These are phyloP conservation scores for Cyanoderma ruficeps DNA, from an alignment of 2,113 vertebrate species.

Conservation along the genomic window DNA sequence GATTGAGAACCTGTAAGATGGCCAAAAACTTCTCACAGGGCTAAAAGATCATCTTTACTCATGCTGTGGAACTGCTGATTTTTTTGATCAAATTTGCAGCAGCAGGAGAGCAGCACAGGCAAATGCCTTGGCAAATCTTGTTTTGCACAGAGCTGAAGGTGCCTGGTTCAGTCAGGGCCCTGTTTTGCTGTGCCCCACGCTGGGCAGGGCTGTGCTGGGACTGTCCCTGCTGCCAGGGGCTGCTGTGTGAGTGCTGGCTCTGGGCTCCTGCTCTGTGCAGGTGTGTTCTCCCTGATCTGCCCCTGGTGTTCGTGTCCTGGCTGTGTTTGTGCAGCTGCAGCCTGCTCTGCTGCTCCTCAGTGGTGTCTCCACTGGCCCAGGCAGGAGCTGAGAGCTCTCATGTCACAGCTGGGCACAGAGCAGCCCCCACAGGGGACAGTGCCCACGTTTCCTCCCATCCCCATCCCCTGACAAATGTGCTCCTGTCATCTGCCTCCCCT, in stretches of 20 bases:
- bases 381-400: not conserved
- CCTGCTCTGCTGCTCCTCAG: not conserved
- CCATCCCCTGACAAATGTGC: not conserved
- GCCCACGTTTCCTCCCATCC: fast-evolving
- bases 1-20: not conserved
- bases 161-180: not conserved
- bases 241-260: not conserved
- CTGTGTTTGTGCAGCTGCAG: not conserved
- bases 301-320: not conserved
- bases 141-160: not conserved
- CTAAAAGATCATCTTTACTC: not conserved
- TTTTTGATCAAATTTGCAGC: not conserved
- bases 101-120: not conserved
- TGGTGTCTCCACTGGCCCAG: not conserved
- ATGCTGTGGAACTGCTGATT: not conserved
- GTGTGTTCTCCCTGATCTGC: not conserved
- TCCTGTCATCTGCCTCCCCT: not conserved
- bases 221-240: not conserved
- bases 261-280: not conserved
- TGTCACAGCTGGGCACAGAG: not conserved
- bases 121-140: not conserved
- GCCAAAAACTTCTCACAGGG: not conserved
- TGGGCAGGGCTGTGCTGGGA: not conserved
- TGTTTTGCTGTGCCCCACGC: not conserved
- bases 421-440: not conserved